Evolutionary conservation across 1,140 invertebrate genomes (phyloP), one percentile per base, ranked within the genome.

Genomic region (Delia radicum): DNA sequence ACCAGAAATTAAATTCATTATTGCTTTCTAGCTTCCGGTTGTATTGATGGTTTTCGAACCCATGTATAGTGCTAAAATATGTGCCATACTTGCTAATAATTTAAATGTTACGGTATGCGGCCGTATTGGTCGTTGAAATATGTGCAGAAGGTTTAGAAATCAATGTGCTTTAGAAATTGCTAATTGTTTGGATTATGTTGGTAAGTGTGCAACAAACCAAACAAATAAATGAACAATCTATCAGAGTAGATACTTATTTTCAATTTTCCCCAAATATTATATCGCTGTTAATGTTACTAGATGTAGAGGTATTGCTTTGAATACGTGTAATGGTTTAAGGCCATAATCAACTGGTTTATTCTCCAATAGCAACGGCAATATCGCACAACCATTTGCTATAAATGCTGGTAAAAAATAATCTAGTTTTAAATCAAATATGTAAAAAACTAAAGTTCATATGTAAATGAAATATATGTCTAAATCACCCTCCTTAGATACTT

Each of bases 31-130:
- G 0, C 55, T 62, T 21, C 2, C 26, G 1, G 31, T 37, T 37
- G n/a, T 71, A 2, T 31, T 71, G 67, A 24, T 33, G 1, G 29
- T 28, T 8, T 37, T n/a, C 18, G n/a, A n/a, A 37, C 13, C 18
- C 8, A 31, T 24, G 4, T 18, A 42, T 5, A 31, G 1, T 18
- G 67, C 21, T 24, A 71, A 33, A 28, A 28, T 71, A 8, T 71
- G 67, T 37, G 31, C 13, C 3, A n/a, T 37, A 71, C 21, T 37
- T 71, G 67, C 21, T n/a, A 33, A 42, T 24, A n/a, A 21, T 21
- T n/a, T n/a, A n/a, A 71, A 33, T 37, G 29, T 71, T 2, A 13
- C n/a, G 7, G 67, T 71, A n/a, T 71, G 67, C 37, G 67, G 67
- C 12, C 67, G 67, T 24, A 37, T 27, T 71, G 67, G 67, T 37